Conservation (phyloP, 2,797 vertebrate species). For the Eidolon dupreanum region DNA sequence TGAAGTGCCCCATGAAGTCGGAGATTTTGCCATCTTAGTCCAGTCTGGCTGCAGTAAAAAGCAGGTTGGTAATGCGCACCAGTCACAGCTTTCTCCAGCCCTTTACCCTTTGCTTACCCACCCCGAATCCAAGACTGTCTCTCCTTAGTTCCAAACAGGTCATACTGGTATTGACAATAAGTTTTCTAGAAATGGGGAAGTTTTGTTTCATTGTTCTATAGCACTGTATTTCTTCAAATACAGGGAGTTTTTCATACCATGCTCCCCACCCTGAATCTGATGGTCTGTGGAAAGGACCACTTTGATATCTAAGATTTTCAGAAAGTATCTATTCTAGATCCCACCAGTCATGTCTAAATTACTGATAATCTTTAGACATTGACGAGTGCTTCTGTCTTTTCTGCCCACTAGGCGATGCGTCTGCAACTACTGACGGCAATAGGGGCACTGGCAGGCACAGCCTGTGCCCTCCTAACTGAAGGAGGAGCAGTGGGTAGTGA, state of each 20-base stretch:
- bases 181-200: background rate
- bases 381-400: conserved; percentile 10
- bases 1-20: conserved; percentile 95
- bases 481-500: conserved; percentile 80
- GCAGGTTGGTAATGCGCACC: conserved; percentile 85
- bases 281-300: background rate
- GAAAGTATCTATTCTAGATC: background rate
- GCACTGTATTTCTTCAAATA: background rate
- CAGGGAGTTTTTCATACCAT: background rate
- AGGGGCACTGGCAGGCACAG: conserved; percentile 92
- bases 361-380: background rate
- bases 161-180: background rate
- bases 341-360: background rate
- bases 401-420: conserved; percentile 91
- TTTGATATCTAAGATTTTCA: background rate
- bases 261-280: background rate
- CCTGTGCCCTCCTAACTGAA: conserved; percentile 93
- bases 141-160: background rate
- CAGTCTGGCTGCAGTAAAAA: conserved; percentile 95
- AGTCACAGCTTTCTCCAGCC: background rate
- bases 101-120: background rate
- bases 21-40: conserved; percentile 95
- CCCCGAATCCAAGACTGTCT: background rate
- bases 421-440: conserved; percentile 94
- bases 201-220: background rate